Evolutionary conservation across 2,888 invertebrate genomes (phyloP).

Genomic region (Mystacides longicornis): DNA sequence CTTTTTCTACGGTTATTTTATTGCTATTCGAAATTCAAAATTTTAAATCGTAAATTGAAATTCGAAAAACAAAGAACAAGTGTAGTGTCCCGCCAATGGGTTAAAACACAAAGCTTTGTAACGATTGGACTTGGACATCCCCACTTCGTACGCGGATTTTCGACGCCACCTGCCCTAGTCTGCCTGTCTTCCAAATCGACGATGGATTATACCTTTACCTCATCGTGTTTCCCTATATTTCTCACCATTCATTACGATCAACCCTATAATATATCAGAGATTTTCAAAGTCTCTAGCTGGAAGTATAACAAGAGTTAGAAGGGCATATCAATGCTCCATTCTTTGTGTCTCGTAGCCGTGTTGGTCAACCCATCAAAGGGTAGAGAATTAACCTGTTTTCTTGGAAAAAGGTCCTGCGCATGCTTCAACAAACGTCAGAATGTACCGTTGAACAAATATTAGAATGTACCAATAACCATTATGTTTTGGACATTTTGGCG

Average conservation of each 20-base stretch:
- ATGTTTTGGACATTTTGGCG: neutral
- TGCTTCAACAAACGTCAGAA: slow-evolving; percentile 7
- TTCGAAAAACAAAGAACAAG: too few species aligned
- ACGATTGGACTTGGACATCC: slow-evolving; percentile 1
- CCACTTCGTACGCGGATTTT: neutral
- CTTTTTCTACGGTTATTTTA: too few species aligned
- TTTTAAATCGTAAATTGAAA: too few species aligned
- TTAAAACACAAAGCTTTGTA: too few species aligned
- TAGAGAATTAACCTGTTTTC: slow-evolving; percentile 8
- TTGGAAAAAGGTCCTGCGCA: neutral
- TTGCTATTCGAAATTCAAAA: too few species aligned
- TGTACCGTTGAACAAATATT: neutral
- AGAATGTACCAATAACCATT: neutral
- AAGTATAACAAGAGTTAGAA: neutral
- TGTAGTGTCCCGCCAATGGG: too few species aligned
- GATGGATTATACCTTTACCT: too few species aligned
- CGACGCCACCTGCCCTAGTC: neutral
- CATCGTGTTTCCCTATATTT: neutral
- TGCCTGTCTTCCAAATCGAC: neutral
- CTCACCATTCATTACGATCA: neutral
- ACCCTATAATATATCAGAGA: neutral
- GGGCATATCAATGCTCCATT: neutral
- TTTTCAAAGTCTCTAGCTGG: neutral
- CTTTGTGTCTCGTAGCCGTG: neutral
- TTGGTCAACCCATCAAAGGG: neutral